Conservation (phyloP, 2,113 vertebrate genomes). For the Halichoerus grypus region DNA sequence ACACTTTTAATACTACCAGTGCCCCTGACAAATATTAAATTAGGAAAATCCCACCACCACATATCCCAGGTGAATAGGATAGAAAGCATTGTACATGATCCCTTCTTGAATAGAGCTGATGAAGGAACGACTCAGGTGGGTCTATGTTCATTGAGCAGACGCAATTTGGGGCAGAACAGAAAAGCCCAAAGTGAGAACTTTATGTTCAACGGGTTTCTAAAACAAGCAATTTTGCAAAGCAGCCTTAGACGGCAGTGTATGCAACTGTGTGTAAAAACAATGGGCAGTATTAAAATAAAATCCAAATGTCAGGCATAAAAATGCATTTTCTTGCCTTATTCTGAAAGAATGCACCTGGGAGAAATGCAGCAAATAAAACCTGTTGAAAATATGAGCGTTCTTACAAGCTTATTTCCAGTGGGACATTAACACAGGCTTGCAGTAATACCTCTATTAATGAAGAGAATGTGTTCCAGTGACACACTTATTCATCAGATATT, state of each 20-base stretch:
- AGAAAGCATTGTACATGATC: neutral
- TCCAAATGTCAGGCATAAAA: constrained; percentile 62
- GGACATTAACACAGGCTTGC: constrained; percentile 52
- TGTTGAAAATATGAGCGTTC: constrained; percentile 74
- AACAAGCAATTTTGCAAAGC: constrained; percentile 42
- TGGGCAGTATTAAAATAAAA: constrained; percentile 71
- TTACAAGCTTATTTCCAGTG: constrained; percentile 69
- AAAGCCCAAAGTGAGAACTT: neutral
- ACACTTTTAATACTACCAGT: neutral
- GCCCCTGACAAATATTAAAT: neutral
- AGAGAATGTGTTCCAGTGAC: constrained; percentile 56
- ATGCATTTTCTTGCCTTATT: constrained; percentile 76
- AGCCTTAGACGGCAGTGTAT: constrained; percentile 7
- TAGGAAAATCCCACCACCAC: neutral
- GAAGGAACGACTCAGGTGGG: neutral
- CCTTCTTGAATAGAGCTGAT: neutral
- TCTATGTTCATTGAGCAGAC: neutral
- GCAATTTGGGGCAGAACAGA: neutral
- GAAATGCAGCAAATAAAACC: constrained; percentile 78
- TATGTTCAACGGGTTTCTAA: constrained; percentile 54
- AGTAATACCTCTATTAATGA: constrained; percentile 69
- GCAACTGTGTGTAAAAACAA: constrained; percentile 51
- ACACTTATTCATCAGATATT: constrained; percentile 63
- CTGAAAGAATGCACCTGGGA: constrained; percentile 73
- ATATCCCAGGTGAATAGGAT: neutral